Base-by-base conservation (phyloP, 1,140 invertebrate species). In the Zophobas morio region DNA sequence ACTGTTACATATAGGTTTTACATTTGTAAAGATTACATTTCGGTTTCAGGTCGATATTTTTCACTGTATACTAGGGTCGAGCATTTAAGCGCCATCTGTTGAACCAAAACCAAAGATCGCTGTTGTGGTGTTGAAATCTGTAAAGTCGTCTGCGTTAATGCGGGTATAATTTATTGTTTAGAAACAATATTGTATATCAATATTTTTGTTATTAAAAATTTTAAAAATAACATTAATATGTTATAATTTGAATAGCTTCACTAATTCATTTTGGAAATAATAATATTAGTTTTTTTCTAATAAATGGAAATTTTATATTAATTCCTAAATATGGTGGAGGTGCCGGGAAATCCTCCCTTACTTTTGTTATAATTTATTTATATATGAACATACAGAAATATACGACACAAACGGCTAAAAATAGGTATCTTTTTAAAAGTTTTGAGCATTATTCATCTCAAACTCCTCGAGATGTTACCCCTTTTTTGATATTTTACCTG, bases 1-100 rank as follows among this genome's bases (percentile, higher is more conserved):
- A 63, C 60, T 42, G 1, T 42, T 32, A 40, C 6, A 32, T 60
- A 8, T 39, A 35, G 1, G 2, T 66, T 40, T 5, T 40, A 66
- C 39, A 46, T 42, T 20, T 32, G 37, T 66, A 66, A 66, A 66
- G 40, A 32, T 66, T 66, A 66, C 8, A 66, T 66, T 66, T 42
- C 20, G n/a, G 60, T 20, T 66, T 60, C 2, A 37, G 39, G 20
- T 51, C 49, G n/a, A 51, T 51, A 51, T 51, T 51, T 4, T 51
- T n/a, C n/a, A 51, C 49, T 6, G n/a, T 51, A 0, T 20, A 2
- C 49, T 4, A 2, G 2, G 2, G n/a, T 20, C 8, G 20, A 60
- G 56, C 4, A 54, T 3, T 4, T 54, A 1, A 32, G 37, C 39
- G 60, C 60, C 60, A 66, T 66, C 60, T 46, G 39, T 66, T 37